Evolutionary conservation across 2,113 vertebrate species (phyloP).

Genomic region (Rhegmatorhina hoffmannsi): DNA sequence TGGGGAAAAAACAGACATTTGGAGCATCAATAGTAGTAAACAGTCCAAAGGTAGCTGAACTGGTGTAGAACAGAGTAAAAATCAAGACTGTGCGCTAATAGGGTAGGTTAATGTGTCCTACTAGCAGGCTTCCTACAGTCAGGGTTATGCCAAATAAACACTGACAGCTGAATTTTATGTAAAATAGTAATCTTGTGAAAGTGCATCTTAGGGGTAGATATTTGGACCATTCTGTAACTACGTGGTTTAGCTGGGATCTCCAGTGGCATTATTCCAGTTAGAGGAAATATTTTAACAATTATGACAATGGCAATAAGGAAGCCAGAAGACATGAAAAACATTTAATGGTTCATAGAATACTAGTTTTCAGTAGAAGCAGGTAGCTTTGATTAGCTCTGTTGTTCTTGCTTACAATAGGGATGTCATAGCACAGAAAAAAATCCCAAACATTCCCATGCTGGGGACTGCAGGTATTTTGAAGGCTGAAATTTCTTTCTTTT

Average conservation of each 20-base stretch:
- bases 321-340: neutral
- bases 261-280: neutral
- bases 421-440: neutral
- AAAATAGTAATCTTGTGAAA: neutral
- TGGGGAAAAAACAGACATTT: neutral
- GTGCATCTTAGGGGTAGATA: neutral
- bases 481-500: neutral
- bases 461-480: neutral
- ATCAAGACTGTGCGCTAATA: neutral
- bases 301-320: neutral
- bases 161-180: neutral
- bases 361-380: neutral
- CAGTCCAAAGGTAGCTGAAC: neutral
- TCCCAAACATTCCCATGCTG: neutral
- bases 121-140: neutral
- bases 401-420: neutral
- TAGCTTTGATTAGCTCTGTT: neutral
- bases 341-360: neutral
- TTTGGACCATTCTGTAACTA: neutral
- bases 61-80: neutral
- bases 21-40: neutral
- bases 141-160: neutral
- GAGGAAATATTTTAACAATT: neutral
- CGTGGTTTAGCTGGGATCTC: neutral
- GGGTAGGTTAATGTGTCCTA: neutral